A percentile compares a stretch with the other conserved stretches of the same genome.
phyloP scores from a whole-genome alignment of 2,797 vertebrate species.

The Protosalanx chinensis region DNA sequence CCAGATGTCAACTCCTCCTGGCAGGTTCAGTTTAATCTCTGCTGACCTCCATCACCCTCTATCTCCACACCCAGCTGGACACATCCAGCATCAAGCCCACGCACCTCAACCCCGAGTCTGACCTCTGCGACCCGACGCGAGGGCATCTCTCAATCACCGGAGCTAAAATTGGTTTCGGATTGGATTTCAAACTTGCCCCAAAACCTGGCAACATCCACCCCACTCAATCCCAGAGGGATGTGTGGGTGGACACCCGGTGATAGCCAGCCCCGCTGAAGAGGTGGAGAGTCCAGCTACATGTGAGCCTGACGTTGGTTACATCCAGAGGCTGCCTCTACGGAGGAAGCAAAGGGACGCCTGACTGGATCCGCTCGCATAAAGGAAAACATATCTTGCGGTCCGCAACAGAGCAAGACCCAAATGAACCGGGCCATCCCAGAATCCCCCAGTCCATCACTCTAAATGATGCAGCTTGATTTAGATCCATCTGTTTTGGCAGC shows the following conservation, averaged over 20 bases:
- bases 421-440: conserved; percentile 28
- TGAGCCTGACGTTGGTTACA: not conserved
- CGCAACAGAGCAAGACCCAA: conserved; percentile 11
- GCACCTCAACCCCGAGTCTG: conserved; percentile 30
- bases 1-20: conserved; percentile 54
- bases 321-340: not conserved
- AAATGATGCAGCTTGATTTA: conserved; percentile 43
- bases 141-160: conserved; percentile 31
- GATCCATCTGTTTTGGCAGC: conserved; percentile 47
- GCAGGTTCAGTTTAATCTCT: conserved; percentile 35
- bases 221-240: not conserved
- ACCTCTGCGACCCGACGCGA: conserved; percentile 33
- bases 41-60: conserved; percentile 41
- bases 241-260: not conserved
- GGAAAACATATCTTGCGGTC: not conserved
- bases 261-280: no score
- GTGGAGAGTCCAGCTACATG: not conserved
- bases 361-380: not conserved
- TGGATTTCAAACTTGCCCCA: conserved; percentile 26
- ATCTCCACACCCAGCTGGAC: conserved; percentile 24
- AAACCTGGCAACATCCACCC: conserved; percentile 26
- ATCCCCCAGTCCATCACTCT: conserved; percentile 47
- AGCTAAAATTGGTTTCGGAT: conserved; percentile 39
- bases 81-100: conserved; percentile 24
- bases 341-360: not conserved